phyloP scores from a whole-genome alignment of 2,888 invertebrate species.

The Byasa hedistus region DNA sequence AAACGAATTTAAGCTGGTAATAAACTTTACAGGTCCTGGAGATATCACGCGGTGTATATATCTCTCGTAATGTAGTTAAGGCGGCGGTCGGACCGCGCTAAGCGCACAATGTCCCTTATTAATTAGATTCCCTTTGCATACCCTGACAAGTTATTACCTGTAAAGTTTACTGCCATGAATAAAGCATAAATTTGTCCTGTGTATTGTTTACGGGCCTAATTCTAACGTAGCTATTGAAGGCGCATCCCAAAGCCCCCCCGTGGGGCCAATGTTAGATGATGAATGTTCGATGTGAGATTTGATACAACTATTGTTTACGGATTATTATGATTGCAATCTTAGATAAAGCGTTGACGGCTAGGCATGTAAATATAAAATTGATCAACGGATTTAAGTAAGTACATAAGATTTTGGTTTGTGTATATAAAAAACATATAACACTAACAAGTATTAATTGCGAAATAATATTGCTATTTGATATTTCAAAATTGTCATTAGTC shows the following conservation, averaged over 20 bases:
- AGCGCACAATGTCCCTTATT: conserved; percentile 15
- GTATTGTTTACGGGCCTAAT: conserved; percentile 20
- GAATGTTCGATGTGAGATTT: conserved; percentile 15
- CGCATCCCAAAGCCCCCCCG: conserved; percentile 8
- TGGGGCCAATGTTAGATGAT: conserved; percentile 15
- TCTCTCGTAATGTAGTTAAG: not conserved
- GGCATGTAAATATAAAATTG: no score
- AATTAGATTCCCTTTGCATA: conserved; percentile 24
- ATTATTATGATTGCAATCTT: no score
- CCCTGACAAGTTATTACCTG: conserved; percentile 15
- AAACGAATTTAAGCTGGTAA: no score
- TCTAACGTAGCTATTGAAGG: conserved; percentile 11
- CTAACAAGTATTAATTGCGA: no score
- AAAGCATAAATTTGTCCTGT: conserved; percentile 24
- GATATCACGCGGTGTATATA: no score
- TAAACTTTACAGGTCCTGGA: no score
- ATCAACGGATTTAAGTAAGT: no score
- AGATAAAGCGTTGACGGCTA: not conserved
- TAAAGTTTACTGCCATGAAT: conserved; percentile 10
- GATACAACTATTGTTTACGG: no score
- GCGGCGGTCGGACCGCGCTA: not conserved
- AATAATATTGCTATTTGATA: no score
- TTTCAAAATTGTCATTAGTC: no score
- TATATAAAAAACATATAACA: no score
- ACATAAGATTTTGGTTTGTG: no score